These are phyloP conservation scores for Hirundichthys speculiger DNA, from an alignment of 2,113 vertebrate genomes.

Conservation along the genomic window DNA sequence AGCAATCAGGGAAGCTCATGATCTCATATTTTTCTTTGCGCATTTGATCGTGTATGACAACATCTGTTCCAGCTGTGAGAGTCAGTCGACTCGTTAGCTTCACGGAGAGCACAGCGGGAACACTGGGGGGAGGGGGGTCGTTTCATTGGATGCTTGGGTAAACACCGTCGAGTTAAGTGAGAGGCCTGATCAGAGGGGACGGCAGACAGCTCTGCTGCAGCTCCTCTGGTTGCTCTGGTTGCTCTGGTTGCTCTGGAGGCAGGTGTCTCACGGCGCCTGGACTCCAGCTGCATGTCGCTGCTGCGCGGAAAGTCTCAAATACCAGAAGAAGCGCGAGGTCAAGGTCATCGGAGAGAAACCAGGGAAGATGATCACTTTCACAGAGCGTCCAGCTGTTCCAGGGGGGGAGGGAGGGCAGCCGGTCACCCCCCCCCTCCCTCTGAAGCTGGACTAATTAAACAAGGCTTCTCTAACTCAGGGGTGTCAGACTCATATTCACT, in stretches of 20 bases:
- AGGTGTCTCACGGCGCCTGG: constrained; percentile 60
- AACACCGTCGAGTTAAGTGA: constrained; percentile 21
- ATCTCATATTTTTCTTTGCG: constrained; percentile 48
- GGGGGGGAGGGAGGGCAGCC: too few species aligned
- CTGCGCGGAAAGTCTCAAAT: too few species aligned
- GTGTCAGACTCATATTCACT: too few species aligned
- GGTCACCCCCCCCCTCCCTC: too few species aligned
- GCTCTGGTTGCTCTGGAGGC: constrained; percentile 25
- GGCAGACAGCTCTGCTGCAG: constrained; percentile 58
- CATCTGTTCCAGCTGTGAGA: constrained; percentile 59
- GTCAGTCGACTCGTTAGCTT: constrained; percentile 28
- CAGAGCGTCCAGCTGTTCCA: too few species aligned
- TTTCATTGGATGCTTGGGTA: constrained; percentile 46
- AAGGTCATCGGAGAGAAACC: too few species aligned
- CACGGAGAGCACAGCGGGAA: constrained; percentile 41
- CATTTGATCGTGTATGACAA: constrained; percentile 36
- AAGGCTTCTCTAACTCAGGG: too few species aligned
- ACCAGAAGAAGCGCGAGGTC: too few species aligned
- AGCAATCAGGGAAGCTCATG: constrained; percentile 18
- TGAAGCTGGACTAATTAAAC: too few species aligned
- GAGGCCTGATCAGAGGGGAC: constrained; percentile 49
- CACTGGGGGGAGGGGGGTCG: constrained; percentile 42
- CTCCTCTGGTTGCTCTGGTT: constrained; percentile 20
- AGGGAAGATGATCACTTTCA: too few species aligned
- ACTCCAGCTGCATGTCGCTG: too few species aligned